phyloP scores from a whole-genome alignment of 1,140 invertebrate genomes.

The Rhyzopertha dominica region DNA sequence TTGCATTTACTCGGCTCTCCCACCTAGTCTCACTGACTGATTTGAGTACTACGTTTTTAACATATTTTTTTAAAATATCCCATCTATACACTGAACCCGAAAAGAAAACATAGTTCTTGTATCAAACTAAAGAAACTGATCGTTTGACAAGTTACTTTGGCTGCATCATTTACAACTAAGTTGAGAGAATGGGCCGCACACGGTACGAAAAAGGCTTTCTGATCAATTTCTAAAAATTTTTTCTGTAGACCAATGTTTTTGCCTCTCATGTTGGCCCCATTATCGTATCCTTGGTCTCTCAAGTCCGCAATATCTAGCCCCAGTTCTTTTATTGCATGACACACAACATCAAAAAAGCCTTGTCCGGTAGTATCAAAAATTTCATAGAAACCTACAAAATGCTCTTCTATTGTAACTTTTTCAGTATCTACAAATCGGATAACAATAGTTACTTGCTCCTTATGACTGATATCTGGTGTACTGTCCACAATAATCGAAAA shows the following conservation, averaged over 20 bases:
- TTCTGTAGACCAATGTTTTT: conserved; percentile 17
- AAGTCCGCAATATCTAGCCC: conserved; percentile 25
- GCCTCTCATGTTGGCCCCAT: conserved; percentile 35
- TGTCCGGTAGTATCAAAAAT: too few relatives aligned
- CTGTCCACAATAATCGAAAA: too few relatives aligned
- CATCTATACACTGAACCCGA: conserved; percentile 22
- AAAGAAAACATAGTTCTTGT: conserved; percentile 10
- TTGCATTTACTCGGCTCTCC: too few relatives aligned
- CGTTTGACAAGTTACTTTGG: conserved; percentile 6
- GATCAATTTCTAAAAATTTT: conserved; percentile 13
- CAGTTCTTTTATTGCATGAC: too few relatives aligned
- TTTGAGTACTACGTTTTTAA: too few relatives aligned
- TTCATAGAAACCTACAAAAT: too few relatives aligned
- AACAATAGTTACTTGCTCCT: too few relatives aligned
- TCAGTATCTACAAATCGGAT: too few relatives aligned
- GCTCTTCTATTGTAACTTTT: too few relatives aligned
- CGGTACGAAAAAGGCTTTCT: conserved; percentile 15
- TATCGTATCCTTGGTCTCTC: conserved; percentile 36
- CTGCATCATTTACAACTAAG: conserved; percentile 19
- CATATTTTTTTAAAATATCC: conserved; percentile 24
- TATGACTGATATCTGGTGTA: too few relatives aligned
- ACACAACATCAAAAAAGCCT: too few relatives aligned
- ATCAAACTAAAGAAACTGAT: conserved; percentile 13
- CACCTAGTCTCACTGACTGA: too few relatives aligned
- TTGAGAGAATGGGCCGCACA: conserved; percentile 25